Percentiles rank a stretch among this genome's conserved stretches.
phyloP scores from a whole-genome alignment of 2,888 invertebrate species.

The Gymnoscelis rufifasciata region DNA sequence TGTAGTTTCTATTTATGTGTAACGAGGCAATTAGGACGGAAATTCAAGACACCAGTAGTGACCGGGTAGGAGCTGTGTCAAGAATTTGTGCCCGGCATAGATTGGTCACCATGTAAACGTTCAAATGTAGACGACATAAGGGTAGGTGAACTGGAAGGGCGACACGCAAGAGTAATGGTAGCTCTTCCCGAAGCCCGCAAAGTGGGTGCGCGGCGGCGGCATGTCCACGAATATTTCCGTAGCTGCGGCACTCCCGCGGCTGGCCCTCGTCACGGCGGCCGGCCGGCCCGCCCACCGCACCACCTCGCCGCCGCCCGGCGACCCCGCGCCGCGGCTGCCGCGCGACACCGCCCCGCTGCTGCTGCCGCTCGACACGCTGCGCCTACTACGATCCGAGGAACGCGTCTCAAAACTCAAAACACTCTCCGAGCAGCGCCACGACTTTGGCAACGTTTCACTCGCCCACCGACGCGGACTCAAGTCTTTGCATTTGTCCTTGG shows the following conservation, averaged over 20 bases:
- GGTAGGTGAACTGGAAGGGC: slow-evolving; percentile 73
- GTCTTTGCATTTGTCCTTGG: slow-evolving; percentile 46
- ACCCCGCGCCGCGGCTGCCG: slow-evolving; percentile 38
- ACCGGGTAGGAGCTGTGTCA: slow-evolving; percentile 7
- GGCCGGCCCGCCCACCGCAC: slow-evolving; percentile 69
- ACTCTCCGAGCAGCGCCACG: slow-evolving; percentile 72
- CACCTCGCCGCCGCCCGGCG: slow-evolving; percentile 56
- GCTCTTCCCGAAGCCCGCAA: slow-evolving; percentile 74
- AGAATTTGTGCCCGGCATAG: slow-evolving; percentile 12
- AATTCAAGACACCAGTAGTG: slow-evolving; percentile 13
- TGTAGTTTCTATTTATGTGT: slow-evolving; percentile 11
- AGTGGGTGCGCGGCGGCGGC: slow-evolving; percentile 72
- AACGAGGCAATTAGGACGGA: slow-evolving; percentile 15
- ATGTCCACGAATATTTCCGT: slow-evolving; percentile 68
- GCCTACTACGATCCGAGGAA: slow-evolving; percentile 48
- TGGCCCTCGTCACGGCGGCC: slow-evolving; percentile 76
- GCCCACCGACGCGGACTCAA: slow-evolving; percentile 61
- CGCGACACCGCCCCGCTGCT: slow-evolving; percentile 33
- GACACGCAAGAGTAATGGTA: slow-evolving; percentile 78
- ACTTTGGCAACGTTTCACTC: slow-evolving; percentile 65
- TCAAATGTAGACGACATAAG: slow-evolving; percentile 72
- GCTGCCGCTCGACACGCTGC: slow-evolving; percentile 51
- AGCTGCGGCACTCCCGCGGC: slow-evolving; percentile 71
- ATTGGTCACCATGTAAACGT: slow-evolving; percentile 6
- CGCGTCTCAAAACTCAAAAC: slow-evolving; percentile 53